Evolutionary conservation across 2,113 vertebrate genomes (phyloP).

Genomic region (Osmerus eperlanus): DNA sequence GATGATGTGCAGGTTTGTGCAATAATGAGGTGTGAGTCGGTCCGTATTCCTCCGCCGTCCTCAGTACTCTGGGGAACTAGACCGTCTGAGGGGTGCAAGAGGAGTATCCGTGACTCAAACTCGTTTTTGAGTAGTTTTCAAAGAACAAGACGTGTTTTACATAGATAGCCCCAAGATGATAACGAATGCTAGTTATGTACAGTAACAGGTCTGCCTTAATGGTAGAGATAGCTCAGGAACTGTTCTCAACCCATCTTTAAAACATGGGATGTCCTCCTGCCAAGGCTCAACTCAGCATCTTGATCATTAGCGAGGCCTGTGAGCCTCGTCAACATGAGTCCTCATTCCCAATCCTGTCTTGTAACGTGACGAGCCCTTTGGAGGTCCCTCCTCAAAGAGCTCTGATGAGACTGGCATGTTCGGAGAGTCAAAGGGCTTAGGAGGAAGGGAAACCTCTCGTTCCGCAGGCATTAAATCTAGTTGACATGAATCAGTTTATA

Average conservation of each 20-base stretch:
- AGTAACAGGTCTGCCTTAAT: constrained; percentile 48
- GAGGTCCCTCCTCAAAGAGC: constrained; percentile 59
- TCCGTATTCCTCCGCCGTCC: too few species aligned
- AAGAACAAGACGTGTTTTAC: constrained; percentile 41
- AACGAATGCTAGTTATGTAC: neutral
- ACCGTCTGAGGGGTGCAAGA: too few species aligned
- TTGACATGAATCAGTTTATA: constrained; percentile 35
- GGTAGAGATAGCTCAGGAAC: constrained; percentile 50
- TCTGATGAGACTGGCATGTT: constrained; percentile 56
- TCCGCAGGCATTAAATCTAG: constrained; percentile 27
- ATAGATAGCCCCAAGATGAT: constrained; percentile 55
- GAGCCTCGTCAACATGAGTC: constrained; percentile 60
- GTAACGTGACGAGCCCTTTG: constrained; percentile 58
- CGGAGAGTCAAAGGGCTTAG: constrained; percentile 47
- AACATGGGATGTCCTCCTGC: constrained; percentile 50
- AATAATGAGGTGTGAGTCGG: too few species aligned
- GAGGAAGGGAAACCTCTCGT: constrained; percentile 49
- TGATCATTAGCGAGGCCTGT: constrained; percentile 63
- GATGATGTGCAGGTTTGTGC: too few species aligned
- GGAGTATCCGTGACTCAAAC: too few species aligned
- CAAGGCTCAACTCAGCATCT: constrained; percentile 54
- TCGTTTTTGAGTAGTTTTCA: neutral
- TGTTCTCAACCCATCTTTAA: constrained; percentile 40
- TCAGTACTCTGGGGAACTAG: too few species aligned
- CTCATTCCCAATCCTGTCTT: constrained; percentile 38